A percentile compares a stretch with the other conserved stretches of the same genome.
These are phyloP conservation scores for Myanophis thanlyinensis DNA, from an alignment of 2,113 vertebrate genomes.

Conservation along the genomic window DNA sequence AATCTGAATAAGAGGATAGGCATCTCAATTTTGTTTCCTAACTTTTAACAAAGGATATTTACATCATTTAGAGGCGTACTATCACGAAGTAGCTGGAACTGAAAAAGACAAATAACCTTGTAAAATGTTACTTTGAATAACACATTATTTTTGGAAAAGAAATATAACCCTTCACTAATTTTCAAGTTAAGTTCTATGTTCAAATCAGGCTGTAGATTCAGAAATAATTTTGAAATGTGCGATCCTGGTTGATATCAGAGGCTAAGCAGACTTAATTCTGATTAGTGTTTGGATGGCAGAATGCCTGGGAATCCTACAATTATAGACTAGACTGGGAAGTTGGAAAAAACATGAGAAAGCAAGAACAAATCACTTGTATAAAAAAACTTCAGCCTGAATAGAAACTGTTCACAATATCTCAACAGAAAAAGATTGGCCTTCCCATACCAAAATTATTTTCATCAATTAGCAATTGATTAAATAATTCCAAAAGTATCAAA, in stretches of 20 bases:
- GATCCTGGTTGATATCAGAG: neutral
- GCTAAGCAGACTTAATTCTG: neutral
- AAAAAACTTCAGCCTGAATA: neutral
- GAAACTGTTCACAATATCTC: neutral
- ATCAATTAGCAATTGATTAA: neutral
- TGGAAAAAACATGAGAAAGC: neutral
- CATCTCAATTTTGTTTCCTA: neutral
- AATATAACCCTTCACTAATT: neutral
- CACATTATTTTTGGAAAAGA: neutral
- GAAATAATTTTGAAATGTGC: neutral
- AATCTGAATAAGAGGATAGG: neutral
- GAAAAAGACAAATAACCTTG: neutral
- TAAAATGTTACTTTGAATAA: neutral
- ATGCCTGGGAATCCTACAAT: neutral
- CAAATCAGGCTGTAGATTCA: neutral
- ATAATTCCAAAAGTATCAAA: neutral
- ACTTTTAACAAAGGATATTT: neutral
- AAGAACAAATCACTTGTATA: neutral
- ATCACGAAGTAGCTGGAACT: neutral
- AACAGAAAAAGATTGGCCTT: neutral
- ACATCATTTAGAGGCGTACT: neutral
- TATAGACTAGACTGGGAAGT: neutral
- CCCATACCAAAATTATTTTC: neutral
- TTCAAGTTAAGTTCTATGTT: neutral
- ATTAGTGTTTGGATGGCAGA: neutral